phyloP scores from a whole-genome alignment of 2,797 vertebrate genomes.

The Falco columbarius region DNA sequence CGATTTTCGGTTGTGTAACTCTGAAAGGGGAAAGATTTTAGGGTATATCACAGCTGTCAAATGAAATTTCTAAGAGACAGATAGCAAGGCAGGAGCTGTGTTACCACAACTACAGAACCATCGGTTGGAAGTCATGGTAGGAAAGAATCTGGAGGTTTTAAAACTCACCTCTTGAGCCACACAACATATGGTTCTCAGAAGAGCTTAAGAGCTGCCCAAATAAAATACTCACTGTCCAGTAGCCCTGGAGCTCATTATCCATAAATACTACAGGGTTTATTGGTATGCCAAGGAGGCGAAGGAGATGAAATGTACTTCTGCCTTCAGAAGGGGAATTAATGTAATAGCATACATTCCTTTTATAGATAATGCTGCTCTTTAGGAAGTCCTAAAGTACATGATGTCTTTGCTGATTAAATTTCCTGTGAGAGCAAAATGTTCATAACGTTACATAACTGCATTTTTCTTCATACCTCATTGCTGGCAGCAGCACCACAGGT shows the following conservation, averaged over 20 bases:
- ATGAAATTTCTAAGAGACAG: background rate
- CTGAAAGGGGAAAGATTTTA: background rate
- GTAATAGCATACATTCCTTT: conserved; percentile 49
- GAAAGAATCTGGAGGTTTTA: background rate
- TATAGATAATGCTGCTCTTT: conserved; percentile 37
- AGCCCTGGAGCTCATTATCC: background rate
- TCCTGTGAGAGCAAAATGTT: conserved; percentile 40
- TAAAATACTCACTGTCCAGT: background rate
- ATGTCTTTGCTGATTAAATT: conserved; percentile 63
- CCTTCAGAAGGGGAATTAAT: conserved; percentile 27
- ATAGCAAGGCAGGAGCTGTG: background rate
- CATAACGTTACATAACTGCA: conserved; percentile 37
- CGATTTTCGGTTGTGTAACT: background rate
- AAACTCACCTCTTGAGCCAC: background rate
- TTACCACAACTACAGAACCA: background rate
- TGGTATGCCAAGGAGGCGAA: background rate
- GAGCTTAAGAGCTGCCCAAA: background rate
- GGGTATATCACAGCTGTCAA: background rate
- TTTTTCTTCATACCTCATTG: conserved; percentile 20
- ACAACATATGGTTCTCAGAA: background rate
- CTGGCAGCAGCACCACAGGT: background rate
- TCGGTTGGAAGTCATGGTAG: background rate
- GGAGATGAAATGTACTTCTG: conserved; percentile 14
- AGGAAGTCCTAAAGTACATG: conserved; percentile 55
- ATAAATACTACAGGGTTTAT: background rate